phyloP scores from a whole-genome alignment of 2,113 vertebrate species.

The Anarrhichthys ocellatus region DNA sequence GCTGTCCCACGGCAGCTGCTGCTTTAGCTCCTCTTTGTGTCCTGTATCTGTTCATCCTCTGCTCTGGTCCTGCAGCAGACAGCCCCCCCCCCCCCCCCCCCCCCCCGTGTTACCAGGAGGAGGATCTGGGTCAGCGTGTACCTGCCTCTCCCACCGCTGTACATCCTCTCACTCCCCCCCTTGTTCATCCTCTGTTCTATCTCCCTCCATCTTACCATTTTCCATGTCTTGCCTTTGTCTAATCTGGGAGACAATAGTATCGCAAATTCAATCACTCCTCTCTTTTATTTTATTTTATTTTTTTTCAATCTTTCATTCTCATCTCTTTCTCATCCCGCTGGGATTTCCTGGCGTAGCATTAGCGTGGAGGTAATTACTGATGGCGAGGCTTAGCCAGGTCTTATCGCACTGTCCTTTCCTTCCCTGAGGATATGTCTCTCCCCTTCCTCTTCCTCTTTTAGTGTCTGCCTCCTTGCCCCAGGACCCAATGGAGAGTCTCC shows the following conservation, averaged over 20 bases:
- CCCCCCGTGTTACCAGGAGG: constrained; percentile 46
- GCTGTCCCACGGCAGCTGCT: constrained; percentile 7
- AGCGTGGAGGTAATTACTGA: constrained; percentile 72
- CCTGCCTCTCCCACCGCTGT: constrained; percentile 68
- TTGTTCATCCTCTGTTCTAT: constrained; percentile 40
- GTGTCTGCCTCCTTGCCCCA: constrained; percentile 22
- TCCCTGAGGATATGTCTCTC: constrained; percentile 51
- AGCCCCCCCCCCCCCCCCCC: constrained; percentile 30
- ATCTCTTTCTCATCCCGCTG: constrained; percentile 52
- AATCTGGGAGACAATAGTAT: constrained; percentile 49
- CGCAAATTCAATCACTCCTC: constrained; percentile 46
- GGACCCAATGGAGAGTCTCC: constrained; percentile 39
- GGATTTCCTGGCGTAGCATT: constrained; percentile 63
- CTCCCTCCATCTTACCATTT: constrained; percentile 44
- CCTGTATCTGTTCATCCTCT: constrained; percentile 40
- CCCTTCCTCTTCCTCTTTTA: constrained; percentile 33
- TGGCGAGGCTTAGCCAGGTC: constrained; percentile 64
- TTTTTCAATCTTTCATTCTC: constrained; percentile 43
- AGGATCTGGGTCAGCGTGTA: constrained; percentile 77
- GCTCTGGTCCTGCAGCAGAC: constrained; percentile 41
- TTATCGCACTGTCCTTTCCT: constrained; percentile 62
- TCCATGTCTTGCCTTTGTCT: constrained; percentile 57
- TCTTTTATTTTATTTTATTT: constrained; percentile 21
- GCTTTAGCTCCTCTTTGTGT: constrained; percentile 30
- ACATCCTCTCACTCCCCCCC: constrained; percentile 35